These are phyloP conservation scores for Okapia johnstoni DNA, from an alignment of 2,113 vertebrate genomes.

Conservation along the genomic window DNA sequence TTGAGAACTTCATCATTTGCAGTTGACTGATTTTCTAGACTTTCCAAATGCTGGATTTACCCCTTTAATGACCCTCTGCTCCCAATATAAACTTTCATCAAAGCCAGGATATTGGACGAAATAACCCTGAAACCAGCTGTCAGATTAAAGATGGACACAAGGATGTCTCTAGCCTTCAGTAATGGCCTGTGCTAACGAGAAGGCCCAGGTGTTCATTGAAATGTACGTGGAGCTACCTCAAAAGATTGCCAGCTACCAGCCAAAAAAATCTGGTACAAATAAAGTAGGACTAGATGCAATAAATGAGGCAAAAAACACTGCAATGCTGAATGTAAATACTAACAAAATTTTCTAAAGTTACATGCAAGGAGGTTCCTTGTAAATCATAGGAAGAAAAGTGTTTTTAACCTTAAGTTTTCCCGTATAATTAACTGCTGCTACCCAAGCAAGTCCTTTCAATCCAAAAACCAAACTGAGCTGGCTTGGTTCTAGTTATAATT, in stretches of 20 bases:
- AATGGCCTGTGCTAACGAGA: constrained; percentile 49
- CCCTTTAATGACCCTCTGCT: constrained; percentile 39
- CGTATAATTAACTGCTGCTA: constrained; percentile 42
- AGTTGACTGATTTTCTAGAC: constrained; percentile 51
- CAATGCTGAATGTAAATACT: constrained; percentile 40
- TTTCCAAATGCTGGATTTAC: constrained; percentile 15
- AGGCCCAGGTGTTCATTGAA: constrained; percentile 23
- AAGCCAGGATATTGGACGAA: constrained; percentile 31
- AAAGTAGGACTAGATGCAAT: not conserved
- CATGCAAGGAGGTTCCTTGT: constrained; percentile 45
- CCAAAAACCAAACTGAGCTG: constrained; percentile 56
- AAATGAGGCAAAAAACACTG: constrained; percentile 21
- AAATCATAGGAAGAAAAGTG: constrained; percentile 63
- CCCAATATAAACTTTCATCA: constrained; percentile 57
- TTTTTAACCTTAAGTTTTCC: constrained; percentile 72
- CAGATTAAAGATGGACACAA: constrained; percentile 43
- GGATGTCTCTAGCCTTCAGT: constrained; percentile 47
- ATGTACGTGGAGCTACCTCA: constrained; percentile 56
- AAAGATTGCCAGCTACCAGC: constrained; percentile 26
- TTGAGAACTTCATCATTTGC: constrained; percentile 42
- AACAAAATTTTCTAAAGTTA: constrained; percentile 63
- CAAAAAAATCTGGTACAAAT: constrained; percentile 32
- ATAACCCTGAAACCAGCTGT: constrained; percentile 37
- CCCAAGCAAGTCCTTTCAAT: constrained; percentile 58
- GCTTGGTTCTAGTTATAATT: not conserved